phyloP scores from a whole-genome alignment of 2,797 vertebrate genomes.

The Alcedo quadribrachys region DNA sequence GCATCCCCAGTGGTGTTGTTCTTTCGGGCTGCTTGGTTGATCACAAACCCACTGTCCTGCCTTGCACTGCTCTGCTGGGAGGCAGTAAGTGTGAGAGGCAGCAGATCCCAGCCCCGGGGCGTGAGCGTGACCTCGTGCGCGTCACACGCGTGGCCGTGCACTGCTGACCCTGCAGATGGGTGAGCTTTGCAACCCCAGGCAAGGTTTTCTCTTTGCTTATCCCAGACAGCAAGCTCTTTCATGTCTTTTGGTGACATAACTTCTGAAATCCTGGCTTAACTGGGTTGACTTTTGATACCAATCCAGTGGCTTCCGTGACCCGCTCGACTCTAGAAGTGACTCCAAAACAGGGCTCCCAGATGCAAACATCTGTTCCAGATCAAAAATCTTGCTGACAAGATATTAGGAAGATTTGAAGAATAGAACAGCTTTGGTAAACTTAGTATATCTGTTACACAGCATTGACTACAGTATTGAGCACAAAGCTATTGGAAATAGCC shows the following conservation, averaged over 20 bases:
- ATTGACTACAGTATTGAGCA: not conserved
- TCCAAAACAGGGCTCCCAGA: not conserved
- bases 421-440: not conserved
- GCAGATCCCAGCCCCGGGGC: not conserved
- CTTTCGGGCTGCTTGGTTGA: slow-evolving; percentile 75
- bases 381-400: not conserved
- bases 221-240: not conserved
- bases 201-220: not conserved
- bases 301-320: not conserved
- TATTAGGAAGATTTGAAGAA: not conserved
- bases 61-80: slow-evolving; percentile 6
- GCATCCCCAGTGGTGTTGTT: slow-evolving; percentile 70
- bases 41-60: slow-evolving; percentile 46
- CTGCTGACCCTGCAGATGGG: not conserved
- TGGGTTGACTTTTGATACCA: not conserved
- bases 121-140: fast-evolving
- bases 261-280: not conserved
- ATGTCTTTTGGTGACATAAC: not conserved
- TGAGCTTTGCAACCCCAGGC: too few species aligned
- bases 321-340: not conserved
- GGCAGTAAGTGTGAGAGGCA: not conserved
- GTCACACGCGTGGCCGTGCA: fast-evolving
- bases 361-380: not conserved
- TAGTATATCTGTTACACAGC: not conserved
- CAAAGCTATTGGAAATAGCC: not conserved